Conservation (phyloP, 2,888 invertebrate genomes). For the Tipula vernalis region DNA sequence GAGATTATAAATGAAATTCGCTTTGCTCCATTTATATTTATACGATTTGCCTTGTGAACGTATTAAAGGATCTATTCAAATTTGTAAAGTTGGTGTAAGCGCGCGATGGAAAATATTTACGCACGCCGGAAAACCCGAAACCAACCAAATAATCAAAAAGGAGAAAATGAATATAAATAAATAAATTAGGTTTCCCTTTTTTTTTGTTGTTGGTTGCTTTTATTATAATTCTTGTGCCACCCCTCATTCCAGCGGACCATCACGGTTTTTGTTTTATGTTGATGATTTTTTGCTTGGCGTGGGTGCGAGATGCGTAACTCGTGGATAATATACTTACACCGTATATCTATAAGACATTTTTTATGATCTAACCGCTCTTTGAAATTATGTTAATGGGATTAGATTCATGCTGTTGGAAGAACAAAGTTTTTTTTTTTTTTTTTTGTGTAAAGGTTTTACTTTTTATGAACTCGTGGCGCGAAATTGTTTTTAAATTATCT, state of each 20-base stretch:
- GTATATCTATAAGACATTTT: neutral
- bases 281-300: neutral
- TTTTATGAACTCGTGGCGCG: too few species aligned
- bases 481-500: too few species aligned
- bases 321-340: neutral
- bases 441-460: too few species aligned
- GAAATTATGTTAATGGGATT: neutral
- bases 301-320: neutral
- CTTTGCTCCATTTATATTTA: neutral
- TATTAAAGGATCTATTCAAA: neutral
- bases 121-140: neutral
- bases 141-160: neutral
- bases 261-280: neutral
- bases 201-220: neutral
- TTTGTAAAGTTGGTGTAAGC: neutral
- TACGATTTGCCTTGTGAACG: neutral
- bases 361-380: neutral
- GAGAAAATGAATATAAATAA: neutral
- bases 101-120: neutral
- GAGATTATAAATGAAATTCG: neutral
- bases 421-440: too few species aligned
- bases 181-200: neutral
- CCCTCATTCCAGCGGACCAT: neutral
- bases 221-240: too few species aligned
- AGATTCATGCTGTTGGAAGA: neutral